phyloP scores from a whole-genome alignment of 2,888 invertebrate species.

The Pinctada fucata region DNA sequence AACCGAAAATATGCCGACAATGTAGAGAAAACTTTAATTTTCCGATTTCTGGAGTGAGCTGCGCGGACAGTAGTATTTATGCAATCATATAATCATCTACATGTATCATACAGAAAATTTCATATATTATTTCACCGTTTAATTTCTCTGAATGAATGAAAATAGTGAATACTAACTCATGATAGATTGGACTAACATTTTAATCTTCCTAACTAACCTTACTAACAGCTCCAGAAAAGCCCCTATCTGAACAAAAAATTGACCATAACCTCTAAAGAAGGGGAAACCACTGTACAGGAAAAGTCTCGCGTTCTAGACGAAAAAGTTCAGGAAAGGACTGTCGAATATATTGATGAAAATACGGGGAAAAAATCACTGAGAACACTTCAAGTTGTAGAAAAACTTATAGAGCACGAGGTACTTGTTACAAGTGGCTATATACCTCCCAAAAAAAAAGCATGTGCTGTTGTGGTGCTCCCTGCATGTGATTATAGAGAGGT shows the following conservation, averaged over 20 bases:
- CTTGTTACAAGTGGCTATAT: neutral
- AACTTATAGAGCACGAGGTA: slow-evolving; percentile 70
- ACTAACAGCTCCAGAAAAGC: slow-evolving; percentile 30
- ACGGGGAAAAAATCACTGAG: slow-evolving; percentile 64
- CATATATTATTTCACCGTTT: too few relatives aligned
- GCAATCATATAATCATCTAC: too few relatives aligned
- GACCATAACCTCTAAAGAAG: slow-evolving; percentile 52
- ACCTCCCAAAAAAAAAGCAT: neutral
- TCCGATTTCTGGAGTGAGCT: too few relatives aligned
- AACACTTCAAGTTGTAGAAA: slow-evolving; percentile 62
- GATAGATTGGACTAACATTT: neutral
- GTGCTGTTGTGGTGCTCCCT: slow-evolving; percentile 4
- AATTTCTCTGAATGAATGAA: too few relatives aligned
- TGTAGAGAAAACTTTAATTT: too few relatives aligned
- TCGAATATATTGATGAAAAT: slow-evolving; percentile 60
- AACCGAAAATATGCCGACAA: too few relatives aligned
- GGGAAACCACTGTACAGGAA: slow-evolving; percentile 57
- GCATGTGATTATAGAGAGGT: too few relatives aligned
- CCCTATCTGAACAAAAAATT: slow-evolving; percentile 45
- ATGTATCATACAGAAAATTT: too few relatives aligned
- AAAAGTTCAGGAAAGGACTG: slow-evolving; percentile 60
- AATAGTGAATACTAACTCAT: neutral
- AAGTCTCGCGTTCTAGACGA: slow-evolving; percentile 60
- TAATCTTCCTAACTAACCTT: slow-evolving; percentile 11
- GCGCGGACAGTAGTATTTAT: too few relatives aligned